These are phyloP conservation scores for Dipodomys stephensi DNA, from an alignment of 2,113 vertebrate species.

Conservation along the genomic window DNA sequence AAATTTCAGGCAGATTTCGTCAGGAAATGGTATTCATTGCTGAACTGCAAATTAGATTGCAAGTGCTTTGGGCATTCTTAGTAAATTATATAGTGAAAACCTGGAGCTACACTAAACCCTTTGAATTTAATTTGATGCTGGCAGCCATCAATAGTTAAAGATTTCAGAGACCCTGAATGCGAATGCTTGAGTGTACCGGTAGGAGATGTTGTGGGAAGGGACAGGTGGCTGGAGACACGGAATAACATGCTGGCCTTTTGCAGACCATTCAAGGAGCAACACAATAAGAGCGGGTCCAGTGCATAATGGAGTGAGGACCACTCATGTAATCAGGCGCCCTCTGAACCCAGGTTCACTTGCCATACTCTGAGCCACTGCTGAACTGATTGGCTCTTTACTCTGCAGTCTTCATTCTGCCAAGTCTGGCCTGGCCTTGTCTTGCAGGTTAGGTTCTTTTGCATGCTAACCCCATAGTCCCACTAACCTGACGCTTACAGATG, in stretches of 20 bases:
- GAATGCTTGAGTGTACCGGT: conserved; percentile 59
- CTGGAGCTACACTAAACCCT: conserved; percentile 75
- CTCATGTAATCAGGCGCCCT: conserved; percentile 75
- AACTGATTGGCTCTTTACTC: conserved; percentile 57
- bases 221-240: conserved; percentile 18
- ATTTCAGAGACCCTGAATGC: conserved; percentile 73
- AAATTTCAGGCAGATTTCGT: conserved; percentile 77
- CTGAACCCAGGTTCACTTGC: conserved; percentile 60
- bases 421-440: conserved; percentile 18
- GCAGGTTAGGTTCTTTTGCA: conserved; percentile 72
- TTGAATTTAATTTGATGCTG: conserved; percentile 83
- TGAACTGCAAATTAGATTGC: conserved; percentile 81
- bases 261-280: too few relatives aligned
- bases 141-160: conserved; percentile 77
- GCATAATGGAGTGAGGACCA: neutral
- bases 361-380: conserved; percentile 71
- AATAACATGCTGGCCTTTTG: too few relatives aligned
- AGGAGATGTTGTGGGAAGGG: conserved; percentile 42
- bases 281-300: too few relatives aligned
- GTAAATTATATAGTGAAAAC: conserved; percentile 79
- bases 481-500: conserved; percentile 81
- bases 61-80: conserved; percentile 74
- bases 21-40: conserved; percentile 77
- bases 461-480: conserved; percentile 82
- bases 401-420: conserved; percentile 50